phyloP scores from a whole-genome alignment of 1,140 invertebrate genomes.

The Episyrphus balteatus region DNA sequence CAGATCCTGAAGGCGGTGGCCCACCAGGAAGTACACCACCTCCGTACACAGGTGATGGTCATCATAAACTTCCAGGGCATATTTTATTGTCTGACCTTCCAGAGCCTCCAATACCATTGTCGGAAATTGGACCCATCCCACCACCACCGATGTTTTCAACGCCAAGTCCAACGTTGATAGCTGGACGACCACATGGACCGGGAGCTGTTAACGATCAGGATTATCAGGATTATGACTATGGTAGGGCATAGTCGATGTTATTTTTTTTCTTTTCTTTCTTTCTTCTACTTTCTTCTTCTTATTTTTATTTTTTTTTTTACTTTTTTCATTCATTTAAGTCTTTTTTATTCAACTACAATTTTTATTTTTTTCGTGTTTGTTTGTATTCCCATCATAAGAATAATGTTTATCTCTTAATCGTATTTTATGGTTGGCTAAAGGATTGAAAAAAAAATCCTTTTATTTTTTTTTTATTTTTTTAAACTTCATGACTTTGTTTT shows the following conservation, averaged over 20 bases:
- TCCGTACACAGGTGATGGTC: slow-evolving; percentile 38
- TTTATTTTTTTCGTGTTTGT: too few relatives aligned
- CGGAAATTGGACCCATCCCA: slow-evolving; percentile 88
- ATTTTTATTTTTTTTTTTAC: too few relatives aligned
- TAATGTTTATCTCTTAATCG: too few relatives aligned
- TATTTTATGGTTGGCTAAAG: too few relatives aligned
- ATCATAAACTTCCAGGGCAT: slow-evolving; percentile 38
- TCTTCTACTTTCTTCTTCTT: not conserved
- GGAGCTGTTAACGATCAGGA: slow-evolving; percentile 35
- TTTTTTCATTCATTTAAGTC: too few relatives aligned
- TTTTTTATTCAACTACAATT: too few relatives aligned
- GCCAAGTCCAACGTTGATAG: slow-evolving; percentile 61
- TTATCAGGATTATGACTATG: slow-evolving; percentile 49
- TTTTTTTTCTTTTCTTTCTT: not conserved
- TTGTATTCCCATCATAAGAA: not conserved
- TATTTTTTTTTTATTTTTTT: too few relatives aligned
- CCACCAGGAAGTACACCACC: slow-evolving; percentile 44
- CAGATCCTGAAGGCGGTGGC: slow-evolving; percentile 44
- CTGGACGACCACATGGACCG: slow-evolving; percentile 41
- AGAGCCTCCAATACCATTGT: slow-evolving; percentile 80
- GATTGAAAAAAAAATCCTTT: too few relatives aligned
- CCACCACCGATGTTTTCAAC: slow-evolving; percentile 92
- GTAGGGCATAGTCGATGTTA: slow-evolving; percentile 37
- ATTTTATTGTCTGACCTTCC: slow-evolving; percentile 73
- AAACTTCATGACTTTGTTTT: too few relatives aligned